A percentile compares a stretch with the other conserved stretches of the same genome.
Evolutionary conservation across 2,888 invertebrate genomes (phyloP).

Genomic region (Leptinotarsa peninsularis): DNA sequence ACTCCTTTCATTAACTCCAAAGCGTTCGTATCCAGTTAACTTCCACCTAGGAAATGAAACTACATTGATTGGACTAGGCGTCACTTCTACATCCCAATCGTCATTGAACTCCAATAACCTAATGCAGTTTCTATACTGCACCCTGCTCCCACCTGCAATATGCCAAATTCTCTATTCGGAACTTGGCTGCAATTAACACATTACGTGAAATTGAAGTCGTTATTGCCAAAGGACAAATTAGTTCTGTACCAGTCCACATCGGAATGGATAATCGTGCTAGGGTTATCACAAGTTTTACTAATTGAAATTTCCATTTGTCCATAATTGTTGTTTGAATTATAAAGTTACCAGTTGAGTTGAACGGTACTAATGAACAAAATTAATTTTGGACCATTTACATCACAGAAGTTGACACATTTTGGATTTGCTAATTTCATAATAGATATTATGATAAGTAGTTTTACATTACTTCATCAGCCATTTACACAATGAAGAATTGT

Average conservation of each 20-base stretch:
- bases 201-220: slow-evolving; percentile 13
- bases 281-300: slow-evolving; percentile 5
- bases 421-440: too few relatives aligned
- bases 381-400: neutral
- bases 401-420: too few relatives aligned
- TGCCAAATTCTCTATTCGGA: slow-evolving; percentile 10
- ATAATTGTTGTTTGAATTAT: neutral
- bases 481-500: too few relatives aligned
- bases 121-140: neutral
- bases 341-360: neutral
- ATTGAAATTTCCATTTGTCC: slow-evolving; percentile 12
- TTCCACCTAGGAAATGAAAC: neutral
- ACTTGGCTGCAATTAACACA: slow-evolving; percentile 20
- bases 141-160: neutral
- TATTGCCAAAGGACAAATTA: slow-evolving; percentile 1
- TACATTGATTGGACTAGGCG: neutral
- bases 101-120: slow-evolving; percentile 2
- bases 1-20: neutral
- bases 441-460: too few relatives aligned
- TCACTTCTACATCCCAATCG: slow-evolving; percentile 14
- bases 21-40: neutral
- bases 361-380: neutral
- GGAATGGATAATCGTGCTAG: neutral
- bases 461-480: too few relatives aligned
- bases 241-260: neutral